A percentile compares a stretch with the other conserved stretches of the same genome.
Evolutionary conservation across 37 sponge, comb jelly and placozoan species (phyloP).

Genomic region (Dysidea cf. avara): DNA sequence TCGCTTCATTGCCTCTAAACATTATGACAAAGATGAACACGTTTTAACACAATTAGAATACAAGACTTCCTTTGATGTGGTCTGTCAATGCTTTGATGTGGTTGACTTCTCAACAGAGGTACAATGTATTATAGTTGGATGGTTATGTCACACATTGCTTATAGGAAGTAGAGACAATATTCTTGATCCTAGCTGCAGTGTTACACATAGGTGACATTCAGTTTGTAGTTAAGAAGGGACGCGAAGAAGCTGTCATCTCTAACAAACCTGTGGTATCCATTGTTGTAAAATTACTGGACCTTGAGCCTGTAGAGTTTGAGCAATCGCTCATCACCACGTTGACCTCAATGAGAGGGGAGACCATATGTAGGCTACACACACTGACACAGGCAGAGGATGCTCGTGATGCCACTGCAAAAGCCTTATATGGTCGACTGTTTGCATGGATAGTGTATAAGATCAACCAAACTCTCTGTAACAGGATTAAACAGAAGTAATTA

Average conservation of each 20-base stretch:
- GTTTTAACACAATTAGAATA: too few species aligned
- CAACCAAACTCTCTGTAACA: slow-evolving; percentile 57
- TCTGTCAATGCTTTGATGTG: too few species aligned
- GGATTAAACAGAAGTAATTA: too few species aligned
- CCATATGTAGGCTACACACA: slow-evolving; percentile 68
- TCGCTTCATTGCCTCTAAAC: too few species aligned
- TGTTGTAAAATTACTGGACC: slow-evolving; percentile 51
- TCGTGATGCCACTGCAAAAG: slow-evolving; percentile 87
- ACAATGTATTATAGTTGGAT: slow-evolving; percentile 29
- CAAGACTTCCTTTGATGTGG: too few species aligned
- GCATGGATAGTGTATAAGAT: slow-evolving; percentile 83
- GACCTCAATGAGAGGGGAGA: too few species aligned
- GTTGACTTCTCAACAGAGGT: too few species aligned
- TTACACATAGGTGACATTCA: slow-evolving; percentile 84
- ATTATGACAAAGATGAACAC: too few species aligned
- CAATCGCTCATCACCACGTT: slow-evolving; percentile 57
- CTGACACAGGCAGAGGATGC: slow-evolving; percentile 68
- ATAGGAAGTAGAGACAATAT: slow-evolving; percentile 69
- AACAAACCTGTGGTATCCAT: slow-evolving; percentile 8
- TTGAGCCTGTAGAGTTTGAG: slow-evolving; percentile 29
- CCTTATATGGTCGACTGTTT: slow-evolving; percentile 81
- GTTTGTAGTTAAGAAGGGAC: too few species aligned
- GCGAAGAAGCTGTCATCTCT: slow-evolving; percentile 6
- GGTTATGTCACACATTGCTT: too few species aligned
- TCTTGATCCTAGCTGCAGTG: slow-evolving; percentile 69